These are phyloP conservation scores for Palythoa heliodiscus DNA, from an alignment of 92 coral and sea anemone genomes.

Conservation along the genomic window DNA sequence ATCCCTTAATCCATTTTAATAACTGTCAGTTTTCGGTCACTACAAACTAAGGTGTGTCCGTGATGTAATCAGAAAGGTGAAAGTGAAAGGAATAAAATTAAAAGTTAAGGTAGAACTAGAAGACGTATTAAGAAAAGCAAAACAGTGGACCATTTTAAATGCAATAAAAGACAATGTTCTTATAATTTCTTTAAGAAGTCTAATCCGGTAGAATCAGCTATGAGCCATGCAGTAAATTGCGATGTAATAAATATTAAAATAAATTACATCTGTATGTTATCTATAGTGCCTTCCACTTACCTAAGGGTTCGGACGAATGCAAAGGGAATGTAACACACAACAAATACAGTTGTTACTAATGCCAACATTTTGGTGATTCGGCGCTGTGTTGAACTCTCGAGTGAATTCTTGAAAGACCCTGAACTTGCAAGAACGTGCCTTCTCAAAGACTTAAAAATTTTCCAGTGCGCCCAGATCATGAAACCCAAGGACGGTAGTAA, in stretches of 20 bases:
- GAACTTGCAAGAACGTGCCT: slow-evolving; percentile 12
- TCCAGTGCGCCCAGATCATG: slow-evolving; percentile 38
- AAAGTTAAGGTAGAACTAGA: neutral
- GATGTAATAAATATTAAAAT: neutral
- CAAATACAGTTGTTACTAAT: slow-evolving; percentile 18
- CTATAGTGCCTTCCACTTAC: neutral
- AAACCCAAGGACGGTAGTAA: slow-evolving; percentile 8
- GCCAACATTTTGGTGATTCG: slow-evolving; percentile 41
- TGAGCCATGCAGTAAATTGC: neutral
- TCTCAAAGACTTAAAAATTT: slow-evolving; percentile 20
- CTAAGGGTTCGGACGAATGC: slow-evolving; percentile 34
- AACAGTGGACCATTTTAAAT: neutral
- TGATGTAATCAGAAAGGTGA: neutral
- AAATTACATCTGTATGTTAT: neutral
- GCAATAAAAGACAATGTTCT: neutral
- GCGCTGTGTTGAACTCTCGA: slow-evolving; percentile 31
- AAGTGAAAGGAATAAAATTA: neutral
- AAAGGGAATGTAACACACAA: slow-evolving; percentile 40
- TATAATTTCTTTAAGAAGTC: neutral
- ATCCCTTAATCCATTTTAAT: slow-evolving; percentile 19
- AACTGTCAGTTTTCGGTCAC: neutral
- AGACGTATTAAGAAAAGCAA: neutral
- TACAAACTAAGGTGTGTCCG: neutral
- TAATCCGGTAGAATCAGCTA: neutral
- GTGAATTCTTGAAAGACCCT: slow-evolving; percentile 22